These are phyloP conservation scores for Sebastes kiyomatsui DNA, from an alignment of 2,797 vertebrate genomes.

Conservation along the genomic window DNA sequence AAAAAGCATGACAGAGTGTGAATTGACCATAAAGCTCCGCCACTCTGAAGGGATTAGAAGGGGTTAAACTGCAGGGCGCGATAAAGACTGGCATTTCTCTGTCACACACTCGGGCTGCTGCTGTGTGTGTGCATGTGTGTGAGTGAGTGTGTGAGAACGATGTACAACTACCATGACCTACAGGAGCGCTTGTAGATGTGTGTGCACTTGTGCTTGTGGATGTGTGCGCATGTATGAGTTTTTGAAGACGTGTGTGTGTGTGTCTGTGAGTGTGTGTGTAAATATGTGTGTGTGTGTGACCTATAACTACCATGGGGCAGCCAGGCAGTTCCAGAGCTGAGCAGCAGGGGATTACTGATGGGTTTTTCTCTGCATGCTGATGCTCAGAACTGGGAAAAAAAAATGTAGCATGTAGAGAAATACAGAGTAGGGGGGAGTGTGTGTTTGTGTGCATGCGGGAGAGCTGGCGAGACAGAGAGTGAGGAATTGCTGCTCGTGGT, in stretches of 20 bases:
- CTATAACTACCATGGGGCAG: slow-evolving; percentile 60
- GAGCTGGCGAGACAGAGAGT: slow-evolving; percentile 7
- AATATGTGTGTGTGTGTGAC: slow-evolving; percentile 21
- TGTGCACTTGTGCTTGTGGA: not conserved
- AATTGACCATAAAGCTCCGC: slow-evolving; percentile 69
- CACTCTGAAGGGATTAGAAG: slow-evolving; percentile 73
- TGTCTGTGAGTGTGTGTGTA: not conserved
- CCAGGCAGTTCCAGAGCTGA: slow-evolving; percentile 56
- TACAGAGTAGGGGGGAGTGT: slow-evolving; percentile 8
- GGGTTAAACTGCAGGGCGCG: slow-evolving; percentile 70
- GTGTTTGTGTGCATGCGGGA: slow-evolving; percentile 10
- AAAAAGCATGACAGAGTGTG: slow-evolving; percentile 64
- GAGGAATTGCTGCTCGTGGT: slow-evolving; percentile 28
- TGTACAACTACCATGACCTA: slow-evolving; percentile 27
- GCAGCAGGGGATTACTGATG: slow-evolving; percentile 70
- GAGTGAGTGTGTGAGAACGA: slow-evolving; percentile 18
- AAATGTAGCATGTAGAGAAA: slow-evolving; percentile 28
- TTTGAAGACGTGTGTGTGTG: not conserved
- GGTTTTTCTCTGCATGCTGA: slow-evolving; percentile 66
- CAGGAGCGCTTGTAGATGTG: not conserved
- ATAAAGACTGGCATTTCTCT: slow-evolving; percentile 56
- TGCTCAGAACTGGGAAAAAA: slow-evolving; percentile 20
- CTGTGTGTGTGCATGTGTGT: slow-evolving; percentile 5
- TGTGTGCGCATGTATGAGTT: not conserved
- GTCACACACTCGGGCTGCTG: slow-evolving; percentile 41